Conservation (phyloP, 2,888 invertebrate species). For the Lordiphosa andalusiaca region DNA sequence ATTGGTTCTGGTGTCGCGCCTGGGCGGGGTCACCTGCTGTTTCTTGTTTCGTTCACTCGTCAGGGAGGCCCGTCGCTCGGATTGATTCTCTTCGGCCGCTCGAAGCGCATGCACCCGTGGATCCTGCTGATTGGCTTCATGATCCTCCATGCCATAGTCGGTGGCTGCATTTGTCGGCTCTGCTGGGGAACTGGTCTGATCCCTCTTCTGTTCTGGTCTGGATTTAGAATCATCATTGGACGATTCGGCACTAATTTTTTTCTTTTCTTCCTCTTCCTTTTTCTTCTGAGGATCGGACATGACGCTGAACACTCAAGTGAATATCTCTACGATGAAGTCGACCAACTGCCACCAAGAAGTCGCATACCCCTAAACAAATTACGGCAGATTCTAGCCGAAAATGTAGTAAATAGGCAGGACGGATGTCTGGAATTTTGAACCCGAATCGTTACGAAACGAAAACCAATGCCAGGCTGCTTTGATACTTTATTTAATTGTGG, state of each 20-base stretch:
- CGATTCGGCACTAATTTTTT: too few species aligned
- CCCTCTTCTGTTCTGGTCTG: not conserved
- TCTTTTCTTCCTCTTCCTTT: not conserved
- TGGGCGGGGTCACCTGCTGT: not conserved
- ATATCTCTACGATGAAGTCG: too few species aligned
- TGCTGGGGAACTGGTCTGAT: not conserved
- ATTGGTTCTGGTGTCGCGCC: not conserved
- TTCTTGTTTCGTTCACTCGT: too few species aligned
- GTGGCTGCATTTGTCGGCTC: constrained; percentile 31
- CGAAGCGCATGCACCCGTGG: constrained; percentile 9
- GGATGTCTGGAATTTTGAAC: not conserved
- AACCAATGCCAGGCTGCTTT: constrained; percentile 12
- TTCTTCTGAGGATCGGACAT: constrained; percentile 22
- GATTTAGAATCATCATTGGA: too few species aligned
- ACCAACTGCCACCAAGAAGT: constrained; percentile 24
- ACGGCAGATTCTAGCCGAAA: constrained; percentile 2
- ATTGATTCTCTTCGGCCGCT: not conserved
- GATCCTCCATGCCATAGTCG: constrained; percentile 31
- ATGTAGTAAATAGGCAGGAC: not conserved
- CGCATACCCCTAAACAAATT: constrained; percentile 7
- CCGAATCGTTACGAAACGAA: not conserved
- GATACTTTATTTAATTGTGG: not conserved
- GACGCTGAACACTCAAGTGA: too few species aligned
- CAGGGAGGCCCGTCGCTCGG: not conserved
- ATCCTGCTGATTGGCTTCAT: constrained; percentile 23